Conservation (phyloP, 2,888 invertebrate species). For the Hartigia nigra region DNA sequence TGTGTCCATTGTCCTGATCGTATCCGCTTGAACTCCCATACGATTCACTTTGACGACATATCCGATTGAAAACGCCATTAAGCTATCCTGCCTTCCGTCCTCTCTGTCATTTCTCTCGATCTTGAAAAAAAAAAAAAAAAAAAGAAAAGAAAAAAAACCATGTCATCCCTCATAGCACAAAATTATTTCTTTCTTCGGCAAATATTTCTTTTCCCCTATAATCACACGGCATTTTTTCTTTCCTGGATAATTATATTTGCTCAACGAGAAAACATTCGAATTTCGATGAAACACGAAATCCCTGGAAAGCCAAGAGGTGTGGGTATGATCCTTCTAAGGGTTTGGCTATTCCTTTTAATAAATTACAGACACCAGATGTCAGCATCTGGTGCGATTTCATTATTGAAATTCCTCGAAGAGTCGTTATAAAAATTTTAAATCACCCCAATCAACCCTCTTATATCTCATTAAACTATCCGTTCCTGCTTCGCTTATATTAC, state of each 20-base stretch:
- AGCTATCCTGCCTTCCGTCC: not conserved
- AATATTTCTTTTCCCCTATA: not conserved
- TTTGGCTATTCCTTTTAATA: not conserved
- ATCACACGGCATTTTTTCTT: not conserved
- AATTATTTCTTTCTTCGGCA: not conserved
- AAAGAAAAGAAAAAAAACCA: too few relatives aligned
- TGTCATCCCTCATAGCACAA: not conserved
- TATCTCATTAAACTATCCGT: not conserved
- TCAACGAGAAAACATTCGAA: not conserved
- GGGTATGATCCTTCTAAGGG: not conserved
- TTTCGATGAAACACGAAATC: not conserved
- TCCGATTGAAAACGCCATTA: conserved; percentile 8
- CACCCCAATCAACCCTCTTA: not conserved
- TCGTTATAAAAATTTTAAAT: not conserved
- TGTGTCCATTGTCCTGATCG: not conserved
- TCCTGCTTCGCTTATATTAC: not conserved
- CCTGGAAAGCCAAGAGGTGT: not conserved
- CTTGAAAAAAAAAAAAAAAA: not conserved
- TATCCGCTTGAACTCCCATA: not conserved
- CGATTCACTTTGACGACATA: conserved; percentile 1
- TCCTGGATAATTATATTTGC: not conserved
- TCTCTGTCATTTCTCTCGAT: not conserved
- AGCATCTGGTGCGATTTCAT: not conserved
- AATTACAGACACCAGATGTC: not conserved
- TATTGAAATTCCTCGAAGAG: not conserved